phyloP scores from a whole-genome alignment of 2,888 invertebrate genomes.

The Diaphora mendica region DNA sequence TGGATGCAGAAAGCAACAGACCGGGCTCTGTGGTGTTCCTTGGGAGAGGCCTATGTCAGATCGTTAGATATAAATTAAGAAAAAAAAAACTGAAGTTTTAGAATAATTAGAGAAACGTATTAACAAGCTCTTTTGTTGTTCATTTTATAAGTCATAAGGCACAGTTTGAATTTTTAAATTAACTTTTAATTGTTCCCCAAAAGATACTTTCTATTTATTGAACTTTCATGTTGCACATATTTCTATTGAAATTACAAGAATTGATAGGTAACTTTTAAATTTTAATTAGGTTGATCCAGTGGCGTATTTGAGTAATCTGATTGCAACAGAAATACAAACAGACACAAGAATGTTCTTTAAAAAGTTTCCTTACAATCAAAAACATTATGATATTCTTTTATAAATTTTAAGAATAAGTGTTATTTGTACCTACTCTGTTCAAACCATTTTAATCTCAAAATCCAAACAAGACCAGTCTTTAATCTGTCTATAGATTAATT shows the following conservation, averaged over 20 bases:
- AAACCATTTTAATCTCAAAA: not conserved
- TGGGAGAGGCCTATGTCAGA: too few relatives aligned
- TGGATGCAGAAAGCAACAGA: too few relatives aligned
- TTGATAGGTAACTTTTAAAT: not conserved
- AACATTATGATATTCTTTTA: too few relatives aligned
- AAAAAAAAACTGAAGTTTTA: not conserved
- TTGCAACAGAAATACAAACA: not conserved
- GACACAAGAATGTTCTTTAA: not conserved
- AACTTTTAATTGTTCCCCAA: too few relatives aligned
- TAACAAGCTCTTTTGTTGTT: too few relatives aligned
- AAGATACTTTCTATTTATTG: too few relatives aligned
- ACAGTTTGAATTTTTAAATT: too few relatives aligned
- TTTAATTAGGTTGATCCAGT: not conserved
- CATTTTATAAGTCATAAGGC: too few relatives aligned
- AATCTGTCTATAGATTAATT: conserved; percentile 9
- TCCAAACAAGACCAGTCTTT: not conserved
- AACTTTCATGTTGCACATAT: not conserved
- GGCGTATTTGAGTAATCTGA: not conserved
- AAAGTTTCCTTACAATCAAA: not conserved
- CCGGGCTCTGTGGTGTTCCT: too few relatives aligned
- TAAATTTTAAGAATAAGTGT: too few relatives aligned
- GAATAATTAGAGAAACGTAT: not conserved
- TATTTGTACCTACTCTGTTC: not conserved
- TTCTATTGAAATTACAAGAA: not conserved
- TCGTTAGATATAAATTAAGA: not conserved